Percentiles rank a stretch among this genome's conserved stretches.
Conservation (phyloP, 2,113 vertebrate genomes). For the Cavia porcellus region DNA sequence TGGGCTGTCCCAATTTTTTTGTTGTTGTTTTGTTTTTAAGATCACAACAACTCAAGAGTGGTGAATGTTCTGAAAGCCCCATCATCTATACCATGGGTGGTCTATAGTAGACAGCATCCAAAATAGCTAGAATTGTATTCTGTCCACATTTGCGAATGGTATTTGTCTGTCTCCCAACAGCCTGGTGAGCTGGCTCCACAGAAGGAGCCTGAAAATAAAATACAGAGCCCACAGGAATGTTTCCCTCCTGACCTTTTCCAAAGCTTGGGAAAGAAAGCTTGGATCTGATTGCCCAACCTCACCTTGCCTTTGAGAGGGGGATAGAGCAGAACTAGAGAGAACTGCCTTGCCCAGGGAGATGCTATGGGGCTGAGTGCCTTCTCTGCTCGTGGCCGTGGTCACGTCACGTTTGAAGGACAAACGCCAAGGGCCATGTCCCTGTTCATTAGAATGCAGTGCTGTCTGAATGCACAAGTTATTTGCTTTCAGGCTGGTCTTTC, state of each 20-base stretch:
- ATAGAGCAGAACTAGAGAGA: not conserved
- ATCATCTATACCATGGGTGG: slow-evolving; percentile 35
- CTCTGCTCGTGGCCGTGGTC: not conserved
- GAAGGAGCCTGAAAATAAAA: slow-evolving; percentile 12
- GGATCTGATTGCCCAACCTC: not conserved
- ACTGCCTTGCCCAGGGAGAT: not conserved
- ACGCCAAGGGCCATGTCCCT: not conserved
- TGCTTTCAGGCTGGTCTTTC: not conserved
- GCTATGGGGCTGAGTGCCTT: too few relatives aligned
- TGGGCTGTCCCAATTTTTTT: not conserved
- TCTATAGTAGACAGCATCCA: slow-evolving; percentile 10
- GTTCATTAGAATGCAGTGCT: not conserved
- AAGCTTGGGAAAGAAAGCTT: not conserved
- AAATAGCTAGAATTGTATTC: slow-evolving; percentile 38
- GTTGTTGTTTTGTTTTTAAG: not conserved
- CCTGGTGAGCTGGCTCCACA: not conserved
- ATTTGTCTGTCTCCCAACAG: slow-evolving; percentile 26
- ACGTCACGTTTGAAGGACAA: not conserved
- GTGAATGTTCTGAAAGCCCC: not conserved
- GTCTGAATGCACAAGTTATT: not conserved
- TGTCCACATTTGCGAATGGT: slow-evolving; percentile 49
- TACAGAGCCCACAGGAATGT: slow-evolving; percentile 53
- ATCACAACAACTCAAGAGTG: not conserved
- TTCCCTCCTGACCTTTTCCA: not conserved
- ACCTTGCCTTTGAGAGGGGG: not conserved